Base-by-base conservation (phyloP, 2,888 invertebrate genomes). In the Ichneumon xanthorius region DNA sequence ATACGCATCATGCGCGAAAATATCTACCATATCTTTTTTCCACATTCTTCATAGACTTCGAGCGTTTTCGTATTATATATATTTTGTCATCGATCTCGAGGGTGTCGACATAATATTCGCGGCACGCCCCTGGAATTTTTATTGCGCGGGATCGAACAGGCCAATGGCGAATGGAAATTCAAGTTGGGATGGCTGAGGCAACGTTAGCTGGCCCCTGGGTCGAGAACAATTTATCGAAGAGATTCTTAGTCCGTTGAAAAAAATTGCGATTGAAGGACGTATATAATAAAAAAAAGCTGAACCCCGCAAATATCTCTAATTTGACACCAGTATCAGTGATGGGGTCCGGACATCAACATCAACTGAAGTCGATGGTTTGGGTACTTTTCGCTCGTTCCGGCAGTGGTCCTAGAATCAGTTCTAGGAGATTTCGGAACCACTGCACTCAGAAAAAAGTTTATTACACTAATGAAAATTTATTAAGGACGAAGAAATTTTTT, bases 121-220 rank as follows among this genome's bases (percentile, higher is more conserved):
- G 76, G 85, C 79, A 85, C 85, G 85, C 82, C 53, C 30, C 50
- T 58, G 85, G 85, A 85, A 85, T 85, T 85, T 85, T 79, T 85
- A 85, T 85, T 85, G 76, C 70, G 73, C 58, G 53, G 58, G 76
- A 82, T 85, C 82, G 82, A 76, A 76, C 48, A 75, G 58, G 55
- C 79, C 55, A 71, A n/a, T 50, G 48, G 50, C 19, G 78, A 50
- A 77, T 50, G 48, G 53, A 70, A 26, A 72, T 77, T 80, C n/a
- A 58, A 40, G 61, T 22, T 50, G 50, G 73, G 45, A 50, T 30
- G 33, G 63, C 11, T 11, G 26, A 65, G 48, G 63, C 37, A 55
- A 71, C 75, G 79, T 61, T 70, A 6, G 37, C 16, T 22, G 33
- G 37, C 68, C 63, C 61, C 48, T 58, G 37, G 26, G 30, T 30